Percentiles rank a stretch among this genome's conserved stretches.
phyloP scores from a whole-genome alignment of 2,797 vertebrate species.

The Tapera naevia region DNA sequence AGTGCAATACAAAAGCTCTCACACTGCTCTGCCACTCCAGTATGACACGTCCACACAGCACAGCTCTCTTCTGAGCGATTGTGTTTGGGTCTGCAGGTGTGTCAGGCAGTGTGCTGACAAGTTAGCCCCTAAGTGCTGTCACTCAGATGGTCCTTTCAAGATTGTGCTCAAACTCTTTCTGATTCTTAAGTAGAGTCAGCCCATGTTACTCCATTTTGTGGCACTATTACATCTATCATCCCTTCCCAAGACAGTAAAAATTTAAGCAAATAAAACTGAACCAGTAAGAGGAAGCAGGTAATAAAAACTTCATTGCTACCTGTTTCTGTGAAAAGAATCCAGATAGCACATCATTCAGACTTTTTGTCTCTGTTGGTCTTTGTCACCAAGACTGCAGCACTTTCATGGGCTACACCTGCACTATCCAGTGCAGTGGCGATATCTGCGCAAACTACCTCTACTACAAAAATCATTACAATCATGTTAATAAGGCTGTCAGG shows the following conservation, averaged over 20 bases:
- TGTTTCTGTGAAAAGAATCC: not conserved
- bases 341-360: not conserved
- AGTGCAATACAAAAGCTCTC: not conserved
- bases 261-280: not conserved
- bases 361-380: not conserved
- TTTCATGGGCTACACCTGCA: not conserved
- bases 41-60: accelerated
- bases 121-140: not conserved
- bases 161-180: not conserved
- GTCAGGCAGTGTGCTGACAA: accelerated
- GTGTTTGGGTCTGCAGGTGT: accelerated
- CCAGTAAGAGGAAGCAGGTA: not conserved
- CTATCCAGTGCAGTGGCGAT: not conserved
- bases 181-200: not conserved
- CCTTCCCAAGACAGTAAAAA: not conserved
- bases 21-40: not conserved
- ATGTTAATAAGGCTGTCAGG: not conserved
- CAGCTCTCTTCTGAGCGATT: not conserved
- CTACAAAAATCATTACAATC: not conserved
- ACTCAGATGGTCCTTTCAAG: not conserved
- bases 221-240: accelerated
- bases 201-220: not conserved
- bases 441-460: not conserved
- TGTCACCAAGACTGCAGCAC: not conserved
- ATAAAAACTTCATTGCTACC: not conserved